phyloP scores from a whole-genome alignment of 2,113 vertebrate species.

The Isurus oxyrinchus region DNA sequence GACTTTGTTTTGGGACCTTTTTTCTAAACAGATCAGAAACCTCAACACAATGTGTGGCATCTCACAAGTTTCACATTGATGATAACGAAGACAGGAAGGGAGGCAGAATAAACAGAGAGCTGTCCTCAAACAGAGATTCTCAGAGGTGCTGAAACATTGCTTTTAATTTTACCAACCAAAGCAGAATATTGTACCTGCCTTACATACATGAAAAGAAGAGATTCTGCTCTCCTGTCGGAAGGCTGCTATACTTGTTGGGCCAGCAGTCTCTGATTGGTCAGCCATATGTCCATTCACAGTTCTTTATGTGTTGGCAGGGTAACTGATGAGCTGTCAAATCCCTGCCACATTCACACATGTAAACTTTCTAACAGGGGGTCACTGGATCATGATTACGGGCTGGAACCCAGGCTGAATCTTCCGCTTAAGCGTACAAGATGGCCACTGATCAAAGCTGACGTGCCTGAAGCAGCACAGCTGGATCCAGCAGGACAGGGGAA shows the following conservation, averaged over 20 bases:
- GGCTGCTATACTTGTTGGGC: not conserved
- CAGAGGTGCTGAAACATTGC: not conserved
- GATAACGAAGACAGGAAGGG: not conserved
- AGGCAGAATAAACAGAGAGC: not conserved
- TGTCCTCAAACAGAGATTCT: not conserved
- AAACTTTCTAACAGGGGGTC: not conserved
- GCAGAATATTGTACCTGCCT: not conserved
- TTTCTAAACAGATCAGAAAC: not conserved
- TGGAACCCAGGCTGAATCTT: not conserved
- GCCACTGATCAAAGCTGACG: not conserved
- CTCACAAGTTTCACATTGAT: not conserved
- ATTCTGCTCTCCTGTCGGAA: not conserved
- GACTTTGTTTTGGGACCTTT: not conserved
- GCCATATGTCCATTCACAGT: not conserved
- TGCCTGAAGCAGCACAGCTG: not conserved
- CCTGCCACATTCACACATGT: not conserved
- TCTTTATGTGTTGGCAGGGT: not conserved
- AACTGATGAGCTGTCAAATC: accelerated
- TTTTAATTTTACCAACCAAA: not conserved
- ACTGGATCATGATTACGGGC: not conserved
- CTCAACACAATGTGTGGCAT: not conserved
- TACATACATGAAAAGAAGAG: not conserved
- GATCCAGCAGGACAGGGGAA: no score
- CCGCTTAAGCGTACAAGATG: not conserved
- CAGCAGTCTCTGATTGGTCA: not conserved